Base-by-base conservation (phyloP, 2,888 invertebrate genomes). In the Lomographa bimaculata region DNA sequence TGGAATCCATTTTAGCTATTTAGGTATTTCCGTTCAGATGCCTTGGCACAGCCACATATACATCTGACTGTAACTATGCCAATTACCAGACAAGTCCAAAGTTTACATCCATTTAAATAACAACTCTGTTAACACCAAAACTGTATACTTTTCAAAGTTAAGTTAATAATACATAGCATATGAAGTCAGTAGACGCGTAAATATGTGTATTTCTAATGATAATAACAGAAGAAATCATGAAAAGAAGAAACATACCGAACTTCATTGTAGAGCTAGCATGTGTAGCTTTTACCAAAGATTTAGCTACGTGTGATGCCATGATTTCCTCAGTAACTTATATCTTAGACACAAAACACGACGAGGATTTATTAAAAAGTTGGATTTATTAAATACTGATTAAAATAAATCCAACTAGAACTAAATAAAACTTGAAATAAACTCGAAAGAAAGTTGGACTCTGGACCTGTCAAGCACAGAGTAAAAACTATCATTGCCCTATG, bases 291-390 rank as follows among this genome's bases (percentile, higher is more conserved):
- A 79, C 41, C 32, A 89, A 57, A 25, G 80, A 74, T 77, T 86
- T 89, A 18, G 87, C 79, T 57, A 87, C 71, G 66, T 87, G 84
- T 20, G 87, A 81, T 55, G 87, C 87, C 87, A 89, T 89, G 44
- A 44, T 60, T 72, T 46, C 45, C 46, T 45, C 60, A 37, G 56
- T 48, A 50, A 48, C 35, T 47, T 48, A 37, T 27, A 50, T 34
- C 46, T 38, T 46, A 48, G 54, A 51, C 46, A 57, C 57, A 59
- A 46, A 54, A 47, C 46, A 57, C 46, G 50, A 50, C 34, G 38
- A 43, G 32, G 47, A 57, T 44, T 54, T 51, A 66, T 69, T 64
- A 24, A 73, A 69, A 67, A 65, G 38, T 50, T 46, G 14, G 14
- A 14, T 3, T 4, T 14, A 14, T 3, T 14, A 3, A 14, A 3